Evolutionary conservation across 30 jellyfish, hydroid and myxozoan species (phyloP).

Genomic region (Phacellophora camtschatica): DNA sequence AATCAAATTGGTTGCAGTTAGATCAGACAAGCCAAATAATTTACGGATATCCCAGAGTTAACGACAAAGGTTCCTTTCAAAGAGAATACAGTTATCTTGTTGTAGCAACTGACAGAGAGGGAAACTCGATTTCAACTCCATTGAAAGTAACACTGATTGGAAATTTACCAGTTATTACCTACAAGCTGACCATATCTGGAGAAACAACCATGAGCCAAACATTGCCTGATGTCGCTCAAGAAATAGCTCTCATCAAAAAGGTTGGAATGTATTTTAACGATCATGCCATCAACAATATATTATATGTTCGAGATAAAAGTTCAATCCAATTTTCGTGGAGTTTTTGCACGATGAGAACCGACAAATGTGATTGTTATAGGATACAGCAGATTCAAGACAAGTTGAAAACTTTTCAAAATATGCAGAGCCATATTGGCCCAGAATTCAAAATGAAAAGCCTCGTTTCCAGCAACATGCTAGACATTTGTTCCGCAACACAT

Average conservation of each 20-base stretch:
- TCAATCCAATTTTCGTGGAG: conserved; percentile 58
- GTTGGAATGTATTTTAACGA: conserved; percentile 33
- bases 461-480: neutral
- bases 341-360: conserved; percentile 66
- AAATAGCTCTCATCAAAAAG: conserved; percentile 30
- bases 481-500: conserved; percentile 25
- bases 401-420: neutral
- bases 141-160: conserved; percentile 50
- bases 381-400: conserved; percentile 7
- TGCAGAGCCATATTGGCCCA: neutral
- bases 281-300: conserved; percentile 54
- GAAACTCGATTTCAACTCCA: conserved; percentile 63
- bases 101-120: conserved; percentile 77
- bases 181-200: conserved; percentile 22
- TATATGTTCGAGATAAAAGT: neutral
- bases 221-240: conserved; percentile 60
- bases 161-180: conserved; percentile 24
- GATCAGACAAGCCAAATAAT: conserved; percentile 60
- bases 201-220: neutral
- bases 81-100: conserved; percentile 39
- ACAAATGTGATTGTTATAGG: conserved; percentile 58
- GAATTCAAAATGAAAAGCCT: conserved; percentile 15
- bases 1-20: conserved; percentile 65
- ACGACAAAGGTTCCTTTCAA: neutral
- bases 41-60: conserved; percentile 79